Conservation (phyloP, 2,888 invertebrate species). For the Scaptomyza flava region DNA sequence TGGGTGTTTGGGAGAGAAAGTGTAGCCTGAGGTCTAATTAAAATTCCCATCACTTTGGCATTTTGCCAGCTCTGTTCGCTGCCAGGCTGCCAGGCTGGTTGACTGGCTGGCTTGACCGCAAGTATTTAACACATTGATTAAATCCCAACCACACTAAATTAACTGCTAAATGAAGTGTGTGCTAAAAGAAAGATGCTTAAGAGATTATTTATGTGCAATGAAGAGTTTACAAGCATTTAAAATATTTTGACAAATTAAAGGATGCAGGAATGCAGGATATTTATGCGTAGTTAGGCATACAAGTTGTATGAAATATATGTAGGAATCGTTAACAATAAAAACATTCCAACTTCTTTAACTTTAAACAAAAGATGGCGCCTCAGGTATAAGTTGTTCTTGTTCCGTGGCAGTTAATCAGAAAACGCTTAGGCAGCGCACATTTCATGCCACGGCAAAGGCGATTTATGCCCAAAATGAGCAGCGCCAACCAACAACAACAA, state of each 20-base stretch:
- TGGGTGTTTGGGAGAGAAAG: constrained; percentile 1
- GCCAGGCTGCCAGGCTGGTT: not conserved
- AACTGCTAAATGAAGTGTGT: constrained; percentile 13
- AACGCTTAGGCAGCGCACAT: constrained; percentile 61
- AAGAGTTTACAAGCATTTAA: not conserved
- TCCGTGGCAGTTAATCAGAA: constrained; percentile 62
- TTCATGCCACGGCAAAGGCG: constrained; percentile 12
- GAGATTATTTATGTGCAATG: not conserved
- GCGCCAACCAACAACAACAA: no score
- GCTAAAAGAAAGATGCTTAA: not conserved
- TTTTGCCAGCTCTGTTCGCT: constrained; percentile 7
- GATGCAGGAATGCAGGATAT: no score
- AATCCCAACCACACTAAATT: not conserved
- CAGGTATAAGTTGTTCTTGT: constrained; percentile 25
- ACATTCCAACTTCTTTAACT: no score
- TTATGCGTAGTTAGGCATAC: no score
- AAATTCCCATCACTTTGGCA: constrained; percentile 31
- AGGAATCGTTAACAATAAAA: not conserved
- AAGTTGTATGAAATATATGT: no score
- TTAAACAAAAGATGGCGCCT: constrained; percentile 24
- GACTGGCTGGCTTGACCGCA: constrained; percentile 6
- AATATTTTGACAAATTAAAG: not conserved
- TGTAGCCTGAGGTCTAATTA: constrained; percentile 40
- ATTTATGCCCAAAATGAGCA: constrained; percentile 56
- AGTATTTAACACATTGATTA: constrained; percentile 28